Evolutionary conservation across 2,888 invertebrate species (phyloP).

Genomic region (Aethes cnicana): DNA sequence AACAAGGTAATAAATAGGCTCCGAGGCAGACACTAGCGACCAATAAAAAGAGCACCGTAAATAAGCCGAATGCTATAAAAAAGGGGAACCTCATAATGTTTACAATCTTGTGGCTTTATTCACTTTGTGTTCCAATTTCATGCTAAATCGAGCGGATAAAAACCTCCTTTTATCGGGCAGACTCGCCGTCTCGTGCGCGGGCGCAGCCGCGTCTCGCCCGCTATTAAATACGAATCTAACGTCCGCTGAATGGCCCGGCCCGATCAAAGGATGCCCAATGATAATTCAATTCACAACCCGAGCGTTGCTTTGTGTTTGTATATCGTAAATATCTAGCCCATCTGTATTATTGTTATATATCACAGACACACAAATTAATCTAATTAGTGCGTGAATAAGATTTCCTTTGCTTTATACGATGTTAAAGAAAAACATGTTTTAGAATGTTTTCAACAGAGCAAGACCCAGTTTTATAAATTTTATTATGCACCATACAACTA

Average conservation of each 20-base stretch:
- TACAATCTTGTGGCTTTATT: conserved; percentile 82
- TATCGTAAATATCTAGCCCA: conserved; percentile 26
- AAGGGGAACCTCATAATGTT: conserved; percentile 80
- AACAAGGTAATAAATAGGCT: conserved; percentile 79
- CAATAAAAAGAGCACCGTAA: conserved; percentile 79
- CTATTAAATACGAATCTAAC: conserved; percentile 72
- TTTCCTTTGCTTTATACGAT: too few relatives aligned
- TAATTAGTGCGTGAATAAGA: too few relatives aligned
- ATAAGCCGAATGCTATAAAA: conserved; percentile 78
- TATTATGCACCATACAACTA: too few relatives aligned
- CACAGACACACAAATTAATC: too few relatives aligned
- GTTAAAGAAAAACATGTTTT: too few relatives aligned
- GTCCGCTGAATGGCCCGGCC: too few relatives aligned
- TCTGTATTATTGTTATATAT: too few relatives aligned
- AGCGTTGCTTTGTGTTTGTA: conserved; percentile 39
- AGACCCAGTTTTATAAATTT: too few relatives aligned
- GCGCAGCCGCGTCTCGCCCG: conserved; percentile 37
- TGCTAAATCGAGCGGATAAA: conserved; percentile 82
- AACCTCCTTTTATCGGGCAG: conserved; percentile 79
- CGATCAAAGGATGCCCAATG: too few relatives aligned
- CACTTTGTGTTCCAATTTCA: conserved; percentile 83
- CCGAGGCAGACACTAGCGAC: conserved; percentile 63
- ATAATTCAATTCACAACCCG: conserved; percentile 58
- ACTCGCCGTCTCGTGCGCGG: conserved; percentile 69
- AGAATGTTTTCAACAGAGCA: too few relatives aligned